Conservation (phyloP, 2,797 vertebrate genomes). For the Aeoliscus strigatus region DNA sequence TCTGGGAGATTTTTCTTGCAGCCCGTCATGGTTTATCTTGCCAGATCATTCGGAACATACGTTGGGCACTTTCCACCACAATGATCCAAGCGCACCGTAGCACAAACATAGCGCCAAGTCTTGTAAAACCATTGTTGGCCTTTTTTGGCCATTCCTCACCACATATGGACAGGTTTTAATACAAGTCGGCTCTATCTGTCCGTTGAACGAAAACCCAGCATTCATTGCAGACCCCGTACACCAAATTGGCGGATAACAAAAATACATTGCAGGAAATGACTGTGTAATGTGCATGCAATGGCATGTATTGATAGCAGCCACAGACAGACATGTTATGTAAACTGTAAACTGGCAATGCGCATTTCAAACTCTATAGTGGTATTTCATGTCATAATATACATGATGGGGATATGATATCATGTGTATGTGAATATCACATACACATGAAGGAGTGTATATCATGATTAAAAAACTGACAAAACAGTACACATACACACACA, state of each 20-base stretch:
- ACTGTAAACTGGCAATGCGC: no score
- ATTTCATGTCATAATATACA: no score
- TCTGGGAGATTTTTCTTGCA: no score
- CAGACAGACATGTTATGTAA: no score
- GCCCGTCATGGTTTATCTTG: no score
- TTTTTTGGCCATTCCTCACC: constrained; percentile 53
- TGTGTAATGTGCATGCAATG: constrained; percentile 23
- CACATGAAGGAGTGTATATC: no score
- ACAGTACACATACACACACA: constrained; percentile 4
- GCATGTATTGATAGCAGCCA: constrained; percentile 15
- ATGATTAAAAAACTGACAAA: no score
- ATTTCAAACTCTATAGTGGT: no score
- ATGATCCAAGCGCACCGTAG: constrained; percentile 34
- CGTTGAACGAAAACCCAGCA: constrained; percentile 36
- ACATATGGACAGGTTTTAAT: constrained; percentile 58
- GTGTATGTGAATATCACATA: no score
- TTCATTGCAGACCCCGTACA: constrained; percentile 34
- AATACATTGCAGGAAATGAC: constrained; percentile 42
- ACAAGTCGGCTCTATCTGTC: constrained; percentile 32
- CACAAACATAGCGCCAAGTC: constrained; percentile 43
- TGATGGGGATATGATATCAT: no score
- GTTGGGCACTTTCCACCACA: constrained; percentile 26
- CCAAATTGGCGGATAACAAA: constrained; percentile 16
- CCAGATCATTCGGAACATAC: constrained; percentile 30
- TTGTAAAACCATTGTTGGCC: constrained; percentile 53